Evolutionary conservation across 37 sponge, comb jelly and placozoan genomes (phyloP).

Genomic region (Dysidea cf. avara): DNA sequence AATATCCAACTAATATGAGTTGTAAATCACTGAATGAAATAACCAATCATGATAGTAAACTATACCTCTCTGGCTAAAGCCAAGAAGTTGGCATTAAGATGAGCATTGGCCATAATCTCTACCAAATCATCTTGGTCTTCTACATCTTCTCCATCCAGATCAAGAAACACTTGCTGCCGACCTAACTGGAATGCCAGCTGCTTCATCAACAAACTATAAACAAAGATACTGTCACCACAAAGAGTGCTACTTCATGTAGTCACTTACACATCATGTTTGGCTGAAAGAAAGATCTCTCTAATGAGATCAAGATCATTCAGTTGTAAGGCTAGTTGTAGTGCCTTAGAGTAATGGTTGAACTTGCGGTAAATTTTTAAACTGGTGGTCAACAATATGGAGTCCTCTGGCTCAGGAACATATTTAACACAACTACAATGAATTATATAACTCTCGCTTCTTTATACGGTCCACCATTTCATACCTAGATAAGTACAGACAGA

Average conservation of each 20-base stretch:
- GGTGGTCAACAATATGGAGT: constrained; percentile 74
- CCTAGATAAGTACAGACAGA: constrained; percentile 96
- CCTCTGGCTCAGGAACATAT: constrained; percentile 96
- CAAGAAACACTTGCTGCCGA: constrained; percentile 92
- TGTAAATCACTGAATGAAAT: not conserved
- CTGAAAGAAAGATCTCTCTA: constrained; percentile 63
- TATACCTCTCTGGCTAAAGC: constrained; percentile 91
- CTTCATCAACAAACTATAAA: constrained; percentile 73
- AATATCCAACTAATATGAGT: constrained; percentile 83
- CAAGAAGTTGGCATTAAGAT: constrained; percentile 92
- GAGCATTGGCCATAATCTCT: constrained; percentile 94
- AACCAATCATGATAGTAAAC: too few relatives aligned
- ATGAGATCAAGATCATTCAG: constrained; percentile 81
- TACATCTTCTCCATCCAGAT: constrained; percentile 78
- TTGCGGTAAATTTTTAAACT: constrained; percentile 73
- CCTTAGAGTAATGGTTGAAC: constrained; percentile 78
- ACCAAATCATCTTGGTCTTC: constrained; percentile 74
- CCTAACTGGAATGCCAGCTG: constrained; percentile 98
- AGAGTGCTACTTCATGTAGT: not conserved
- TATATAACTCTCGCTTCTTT: not conserved
- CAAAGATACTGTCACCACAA: not conserved
- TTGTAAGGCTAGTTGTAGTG: constrained; percentile 86
- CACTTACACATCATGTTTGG: constrained; percentile 19
- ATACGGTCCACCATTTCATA: constrained; percentile 14
- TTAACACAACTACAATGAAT: constrained; percentile 79